Conservation (phyloP, 2,888 invertebrate species). For the Lochmaea crataegi region DNA sequence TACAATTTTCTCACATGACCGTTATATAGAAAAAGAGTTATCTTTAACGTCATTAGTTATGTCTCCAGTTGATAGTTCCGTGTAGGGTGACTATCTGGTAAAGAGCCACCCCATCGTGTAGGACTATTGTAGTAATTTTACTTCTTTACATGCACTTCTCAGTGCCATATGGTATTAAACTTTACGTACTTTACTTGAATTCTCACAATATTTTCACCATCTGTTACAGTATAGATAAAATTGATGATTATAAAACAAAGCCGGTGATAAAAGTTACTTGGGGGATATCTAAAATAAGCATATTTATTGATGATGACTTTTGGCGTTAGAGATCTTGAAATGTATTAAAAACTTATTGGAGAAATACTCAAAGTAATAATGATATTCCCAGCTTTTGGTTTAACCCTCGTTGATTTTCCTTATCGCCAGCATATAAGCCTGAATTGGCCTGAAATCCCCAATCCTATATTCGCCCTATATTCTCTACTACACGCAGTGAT, state of each 20-base stretch:
- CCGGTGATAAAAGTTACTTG: background rate
- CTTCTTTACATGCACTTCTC: constrained; percentile 37
- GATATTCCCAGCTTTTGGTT: too few species aligned
- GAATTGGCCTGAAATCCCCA: too few species aligned
- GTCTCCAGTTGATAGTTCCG: constrained; percentile 22
- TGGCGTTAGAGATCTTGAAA: too few species aligned
- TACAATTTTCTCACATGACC: constrained; percentile 38
- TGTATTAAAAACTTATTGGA: too few species aligned
- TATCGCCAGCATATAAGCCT: too few species aligned
- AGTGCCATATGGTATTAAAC: constrained; percentile 61
- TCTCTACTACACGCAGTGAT: too few species aligned
- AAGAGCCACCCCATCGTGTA: constrained; percentile 39
- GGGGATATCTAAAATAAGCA: background rate
- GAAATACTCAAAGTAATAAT: too few species aligned
- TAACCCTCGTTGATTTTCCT: too few species aligned
- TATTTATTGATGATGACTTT: too few species aligned
- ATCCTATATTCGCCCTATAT: too few species aligned
- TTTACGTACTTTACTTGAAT: constrained; percentile 58
- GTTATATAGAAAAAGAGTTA: constrained; percentile 38
- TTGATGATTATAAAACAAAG: constrained; percentile 21
- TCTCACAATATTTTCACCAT: constrained; percentile 64
- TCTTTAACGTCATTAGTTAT: constrained; percentile 30
- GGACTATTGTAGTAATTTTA: constrained; percentile 38
- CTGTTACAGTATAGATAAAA: constrained; percentile 52
- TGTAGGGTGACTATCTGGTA: constrained; percentile 42